Base-by-base conservation (phyloP, 2,113 vertebrate genomes). In the Scomber japonicus region DNA sequence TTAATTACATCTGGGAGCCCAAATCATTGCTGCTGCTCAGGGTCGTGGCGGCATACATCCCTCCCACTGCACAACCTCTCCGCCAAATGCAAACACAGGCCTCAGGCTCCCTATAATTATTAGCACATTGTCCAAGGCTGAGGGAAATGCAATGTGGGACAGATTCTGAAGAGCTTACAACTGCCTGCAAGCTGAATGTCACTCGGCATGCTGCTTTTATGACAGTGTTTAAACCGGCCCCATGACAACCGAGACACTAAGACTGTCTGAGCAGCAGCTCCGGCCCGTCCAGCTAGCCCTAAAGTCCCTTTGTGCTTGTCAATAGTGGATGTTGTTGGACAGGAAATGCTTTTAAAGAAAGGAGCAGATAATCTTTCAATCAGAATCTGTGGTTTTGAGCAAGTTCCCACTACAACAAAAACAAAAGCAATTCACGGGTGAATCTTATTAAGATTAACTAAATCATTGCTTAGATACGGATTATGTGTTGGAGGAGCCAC, bases 21-120 rank as follows among this genome's bases (percentile, higher is more conserved):
- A 64, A 67, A 70, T 86, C 73, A 65, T 9, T 85, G 71, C 76
- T 75, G 67, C 65, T 30, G 35, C 13, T 17, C n/a, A 24, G 65
- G 55, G 21, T 51, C 51, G 61, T 30, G 54, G 50, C 16, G 11
- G 31, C 57, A 11, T 48, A 71, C 74, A 56, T 76, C 80, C 69
- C 73, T 84, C 84, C 80, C 62, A 74, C 71, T 80, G 71, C 69
- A 83, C 75, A 71, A 78, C 71, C 30, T 59, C 65, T 51, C 53
- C 53, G 27, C 71, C 82, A 89, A 84, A 85, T 70, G 74, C 83
- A 88, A 88, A 88, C 81, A 77, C 87, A 64, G 78, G 82, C 86
- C 89, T 64, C 40, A 1, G 87, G 91, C 86, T 80, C 72, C 56
- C 80, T 83, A 40, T 93, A 93, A 92, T 93, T 87, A 92, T 92